Percentiles rank a stretch among this genome's conserved stretches.
phyloP scores from a whole-genome alignment of 2,113 vertebrate species.

The Sebastes schlegelii region DNA sequence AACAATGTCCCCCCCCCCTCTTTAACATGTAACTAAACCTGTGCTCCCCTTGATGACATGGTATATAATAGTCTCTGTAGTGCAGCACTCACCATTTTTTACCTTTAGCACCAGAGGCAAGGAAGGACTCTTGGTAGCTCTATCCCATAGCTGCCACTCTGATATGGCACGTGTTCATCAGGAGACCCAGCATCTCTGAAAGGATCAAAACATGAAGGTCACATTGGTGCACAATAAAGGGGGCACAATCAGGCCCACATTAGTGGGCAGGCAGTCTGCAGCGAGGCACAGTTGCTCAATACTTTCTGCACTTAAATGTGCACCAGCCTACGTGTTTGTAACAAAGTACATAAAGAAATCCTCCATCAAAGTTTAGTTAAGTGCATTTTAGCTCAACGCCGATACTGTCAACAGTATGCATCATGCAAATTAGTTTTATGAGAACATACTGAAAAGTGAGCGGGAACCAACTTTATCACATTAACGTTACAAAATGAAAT shows the following conservation, averaged over 20 bases:
- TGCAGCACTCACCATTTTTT: neutral
- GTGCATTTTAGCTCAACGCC: neutral
- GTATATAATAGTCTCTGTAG: too few relatives aligned
- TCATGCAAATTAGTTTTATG: too few relatives aligned
- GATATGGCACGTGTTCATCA: fast-evolving
- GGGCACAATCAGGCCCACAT: neutral
- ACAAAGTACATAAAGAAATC: neutral
- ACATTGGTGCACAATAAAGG: neutral
- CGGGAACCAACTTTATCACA: too few relatives aligned
- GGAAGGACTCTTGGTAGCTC: fast-evolving
- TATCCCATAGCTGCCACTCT: neutral
- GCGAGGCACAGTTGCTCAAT: neutral
- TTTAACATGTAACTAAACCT: neutral
- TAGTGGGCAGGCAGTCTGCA: neutral
- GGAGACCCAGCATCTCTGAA: fast-evolving
- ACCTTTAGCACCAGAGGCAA: neutral
- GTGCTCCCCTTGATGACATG: neutral
- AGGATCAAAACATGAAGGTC: neutral
- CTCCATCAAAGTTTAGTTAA: neutral
- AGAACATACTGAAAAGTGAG: too few relatives aligned
- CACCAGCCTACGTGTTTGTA: neutral
- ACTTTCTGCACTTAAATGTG: neutral
- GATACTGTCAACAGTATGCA: too few relatives aligned
- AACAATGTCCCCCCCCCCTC: too few relatives aligned
- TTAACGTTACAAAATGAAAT: too few relatives aligned